phyloP scores from a whole-genome alignment of 2,113 vertebrate species.

The Pithys albifrons region DNA sequence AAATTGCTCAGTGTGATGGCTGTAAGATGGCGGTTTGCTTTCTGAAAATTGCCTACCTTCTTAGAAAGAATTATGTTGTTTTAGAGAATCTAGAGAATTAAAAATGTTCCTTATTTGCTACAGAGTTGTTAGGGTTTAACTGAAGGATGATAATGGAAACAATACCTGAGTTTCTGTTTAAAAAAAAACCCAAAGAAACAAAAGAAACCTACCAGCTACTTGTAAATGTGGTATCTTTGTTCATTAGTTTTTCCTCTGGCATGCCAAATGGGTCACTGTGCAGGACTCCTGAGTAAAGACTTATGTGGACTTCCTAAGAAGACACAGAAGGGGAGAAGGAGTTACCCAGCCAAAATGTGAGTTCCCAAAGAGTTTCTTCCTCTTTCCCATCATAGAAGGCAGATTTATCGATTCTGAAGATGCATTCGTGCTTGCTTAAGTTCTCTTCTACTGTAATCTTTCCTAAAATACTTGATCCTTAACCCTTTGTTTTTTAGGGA shows the following conservation, averaged over 20 bases:
- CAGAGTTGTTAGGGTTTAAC: background rate
- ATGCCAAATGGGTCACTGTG: background rate
- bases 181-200: background rate
- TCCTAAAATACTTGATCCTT: conserved; percentile 16
- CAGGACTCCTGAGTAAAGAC: background rate
- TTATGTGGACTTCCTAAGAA: background rate
- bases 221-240: background rate
- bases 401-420: background rate
- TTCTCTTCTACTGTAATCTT: background rate
- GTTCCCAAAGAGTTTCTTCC: background rate
- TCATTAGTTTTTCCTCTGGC: background rate
- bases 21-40: background rate
- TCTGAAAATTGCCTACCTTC: background rate
- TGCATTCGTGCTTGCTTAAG: background rate
- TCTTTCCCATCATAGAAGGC: background rate
- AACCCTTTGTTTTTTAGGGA: background rate
- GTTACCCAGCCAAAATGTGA: background rate
- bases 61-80: background rate
- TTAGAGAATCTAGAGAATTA: background rate
- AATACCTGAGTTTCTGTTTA: background rate
- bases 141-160: background rate
- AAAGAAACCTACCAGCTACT: background rate
- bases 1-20: background rate
- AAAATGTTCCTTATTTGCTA: background rate
- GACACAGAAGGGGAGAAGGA: background rate